These are phyloP conservation scores for Petrocephalus microphthalmus DNA, from an alignment of 2,113 vertebrate genomes.

Conservation along the genomic window DNA sequence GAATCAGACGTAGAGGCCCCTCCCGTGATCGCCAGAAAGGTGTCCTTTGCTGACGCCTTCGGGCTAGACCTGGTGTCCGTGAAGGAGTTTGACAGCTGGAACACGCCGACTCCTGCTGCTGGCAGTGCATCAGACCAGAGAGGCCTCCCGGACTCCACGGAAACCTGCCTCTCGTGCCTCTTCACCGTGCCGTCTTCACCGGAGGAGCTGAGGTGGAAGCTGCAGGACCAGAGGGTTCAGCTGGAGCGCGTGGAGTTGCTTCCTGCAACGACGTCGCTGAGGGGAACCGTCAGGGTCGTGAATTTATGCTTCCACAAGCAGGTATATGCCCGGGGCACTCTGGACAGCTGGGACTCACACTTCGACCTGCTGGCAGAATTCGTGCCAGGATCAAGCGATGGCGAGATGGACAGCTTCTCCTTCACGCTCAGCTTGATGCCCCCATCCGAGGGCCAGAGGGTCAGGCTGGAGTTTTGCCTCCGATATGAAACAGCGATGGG, in stretches of 20 bases:
- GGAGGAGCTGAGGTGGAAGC: conserved; percentile 65
- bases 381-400: conserved; percentile 70
- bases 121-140: conserved; percentile 45
- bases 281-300: conserved; percentile 78
- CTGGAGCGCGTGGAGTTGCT: conserved; percentile 73
- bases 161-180: conserved; percentile 65
- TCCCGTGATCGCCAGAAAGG: conserved; percentile 63
- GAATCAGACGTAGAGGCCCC: conserved; percentile 48
- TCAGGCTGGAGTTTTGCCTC: conserved; percentile 85
- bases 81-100: conserved; percentile 81
- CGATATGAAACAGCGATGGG: conserved; percentile 82
- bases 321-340: conserved; percentile 77
- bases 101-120: conserved; percentile 52
- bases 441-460: conserved; percentile 68
- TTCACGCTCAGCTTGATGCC: conserved; percentile 83
- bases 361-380: conserved; percentile 87
- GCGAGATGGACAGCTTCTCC: conserved; percentile 75
- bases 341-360: conserved; percentile 81
- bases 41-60: conserved; percentile 89
- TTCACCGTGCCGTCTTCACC: conserved; percentile 65
- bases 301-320: conserved; percentile 83
- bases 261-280: conserved; percentile 69
- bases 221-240: conserved; percentile 70
- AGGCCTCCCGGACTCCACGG: conserved; percentile 51
- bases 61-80: conserved; percentile 85